These are phyloP conservation scores for Lipophrys pholis DNA, from an alignment of 2,113 vertebrate species.

Conservation along the genomic window DNA sequence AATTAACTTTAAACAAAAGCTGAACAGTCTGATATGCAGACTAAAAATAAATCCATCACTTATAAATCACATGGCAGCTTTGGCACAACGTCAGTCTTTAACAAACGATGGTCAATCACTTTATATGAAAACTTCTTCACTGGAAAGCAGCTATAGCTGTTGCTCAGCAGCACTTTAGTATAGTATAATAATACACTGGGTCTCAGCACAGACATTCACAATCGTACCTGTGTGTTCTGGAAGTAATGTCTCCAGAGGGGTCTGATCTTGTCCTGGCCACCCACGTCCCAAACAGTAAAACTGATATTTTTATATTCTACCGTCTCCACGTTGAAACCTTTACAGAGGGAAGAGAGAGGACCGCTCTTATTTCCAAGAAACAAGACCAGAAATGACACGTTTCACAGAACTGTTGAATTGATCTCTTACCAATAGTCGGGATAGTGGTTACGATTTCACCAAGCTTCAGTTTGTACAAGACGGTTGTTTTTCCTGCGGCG, in stretches of 20 bases:
- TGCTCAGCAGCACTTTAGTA: neutral
- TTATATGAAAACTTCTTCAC: neutral
- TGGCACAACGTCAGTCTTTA: too few relatives aligned
- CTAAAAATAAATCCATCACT: too few relatives aligned
- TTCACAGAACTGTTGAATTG: neutral
- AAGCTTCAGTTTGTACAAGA: slow-evolving; percentile 96
- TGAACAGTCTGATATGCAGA: too few relatives aligned
- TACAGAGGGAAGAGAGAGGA: neutral
- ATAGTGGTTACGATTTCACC: slow-evolving; percentile 97
- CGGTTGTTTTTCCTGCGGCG: slow-evolving; percentile 97
- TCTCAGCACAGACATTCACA: too few relatives aligned
- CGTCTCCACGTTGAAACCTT: slow-evolving; percentile 96
- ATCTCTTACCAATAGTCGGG: slow-evolving; percentile 92
- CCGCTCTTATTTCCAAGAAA: neutral
- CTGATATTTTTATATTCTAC: slow-evolving; percentile 96
- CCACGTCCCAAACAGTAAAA: slow-evolving; percentile 97
- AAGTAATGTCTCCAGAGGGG: slow-evolving; percentile 97
- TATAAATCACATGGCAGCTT: too few relatives aligned
- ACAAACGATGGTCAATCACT: too few relatives aligned
- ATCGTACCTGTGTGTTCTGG: slow-evolving; percentile 92
- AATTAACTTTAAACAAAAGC: too few relatives aligned
- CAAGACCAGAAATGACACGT: neutral
- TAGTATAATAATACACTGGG: neutral
- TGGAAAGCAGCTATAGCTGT: neutral
- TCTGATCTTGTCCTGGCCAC: slow-evolving; percentile 96